phyloP scores from a whole-genome alignment of 1,140 invertebrate genomes.

The Aphis gossypii region DNA sequence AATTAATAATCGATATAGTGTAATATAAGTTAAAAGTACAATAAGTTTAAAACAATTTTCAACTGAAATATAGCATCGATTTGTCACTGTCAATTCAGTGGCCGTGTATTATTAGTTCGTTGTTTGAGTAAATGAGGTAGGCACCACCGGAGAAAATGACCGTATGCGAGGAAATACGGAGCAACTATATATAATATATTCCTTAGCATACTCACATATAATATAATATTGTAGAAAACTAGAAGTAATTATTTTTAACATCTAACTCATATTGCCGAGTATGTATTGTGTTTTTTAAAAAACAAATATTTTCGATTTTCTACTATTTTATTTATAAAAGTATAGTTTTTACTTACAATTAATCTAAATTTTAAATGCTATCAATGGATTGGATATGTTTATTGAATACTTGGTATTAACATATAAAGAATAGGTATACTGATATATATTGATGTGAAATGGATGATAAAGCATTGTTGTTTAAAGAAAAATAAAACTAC shows the following conservation, averaged over 20 bases:
- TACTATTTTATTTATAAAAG: too few species aligned
- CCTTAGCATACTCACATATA: not conserved
- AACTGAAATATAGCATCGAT: slow-evolving; percentile 5
- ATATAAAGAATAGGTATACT: not conserved
- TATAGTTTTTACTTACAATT: too few species aligned
- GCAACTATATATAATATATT: not conserved
- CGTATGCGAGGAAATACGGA: not conserved
- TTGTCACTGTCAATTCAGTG: slow-evolving; percentile 14
- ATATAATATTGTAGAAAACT: not conserved
- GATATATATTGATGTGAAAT: not conserved
- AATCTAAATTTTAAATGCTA: too few species aligned
- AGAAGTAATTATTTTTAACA: too few species aligned
- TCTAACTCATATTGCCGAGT: not conserved
- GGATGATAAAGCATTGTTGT: not conserved
- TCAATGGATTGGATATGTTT: too few species aligned
- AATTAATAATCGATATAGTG: not conserved
- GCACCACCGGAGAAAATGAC: not conserved
- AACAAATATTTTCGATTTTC: not conserved
- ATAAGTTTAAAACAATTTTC: slow-evolving; percentile 19
- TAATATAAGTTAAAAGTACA: slow-evolving; percentile 1
- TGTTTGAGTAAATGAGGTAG: slow-evolving; percentile 3
- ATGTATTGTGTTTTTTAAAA: not conserved
- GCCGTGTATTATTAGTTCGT: not conserved
- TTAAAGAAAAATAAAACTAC: too few species aligned
- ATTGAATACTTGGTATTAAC: too few species aligned